Evolutionary conservation across 2,797 vertebrate species (phyloP).

Genomic region (Clarias pachynema): DNA sequence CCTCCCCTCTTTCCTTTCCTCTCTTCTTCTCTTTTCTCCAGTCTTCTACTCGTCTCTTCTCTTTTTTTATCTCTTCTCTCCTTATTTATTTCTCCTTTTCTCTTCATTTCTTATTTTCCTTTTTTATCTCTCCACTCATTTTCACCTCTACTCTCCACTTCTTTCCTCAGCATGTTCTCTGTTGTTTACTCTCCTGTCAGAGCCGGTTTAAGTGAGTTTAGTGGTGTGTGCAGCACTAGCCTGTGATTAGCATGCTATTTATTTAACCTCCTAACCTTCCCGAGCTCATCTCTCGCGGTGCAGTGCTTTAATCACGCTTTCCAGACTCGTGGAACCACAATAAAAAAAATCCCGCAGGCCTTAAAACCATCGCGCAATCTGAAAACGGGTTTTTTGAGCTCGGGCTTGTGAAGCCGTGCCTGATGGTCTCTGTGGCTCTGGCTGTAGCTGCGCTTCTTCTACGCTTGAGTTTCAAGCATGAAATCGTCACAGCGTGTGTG

Average conservation of each 20-base stretch:
- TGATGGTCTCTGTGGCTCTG: slow-evolving; percentile 22
- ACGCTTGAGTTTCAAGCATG: slow-evolving; percentile 15
- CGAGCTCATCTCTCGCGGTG: slow-evolving; percentile 40
- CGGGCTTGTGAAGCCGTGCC: slow-evolving; percentile 23
- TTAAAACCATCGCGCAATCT: slow-evolving; percentile 25
- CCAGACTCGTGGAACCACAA: slow-evolving; percentile 28
- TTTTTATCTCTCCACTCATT: not conserved
- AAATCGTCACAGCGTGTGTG: slow-evolving; percentile 23
- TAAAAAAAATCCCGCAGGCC: slow-evolving; percentile 44
- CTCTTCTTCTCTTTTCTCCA: not conserved
- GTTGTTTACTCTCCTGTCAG: slow-evolving; percentile 62
- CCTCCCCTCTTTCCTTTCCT: not conserved
- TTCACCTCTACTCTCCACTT: not conserved
- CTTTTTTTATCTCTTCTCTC: not conserved
- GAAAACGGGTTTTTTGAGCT: slow-evolving; percentile 26
- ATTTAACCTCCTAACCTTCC: slow-evolving; percentile 61
- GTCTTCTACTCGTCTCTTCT: not conserved
- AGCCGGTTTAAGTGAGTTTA: slow-evolving; percentile 61
- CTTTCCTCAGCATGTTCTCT: slow-evolving; percentile 7
- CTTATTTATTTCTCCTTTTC: not conserved
- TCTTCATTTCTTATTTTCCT: not conserved
- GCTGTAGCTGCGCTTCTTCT: not conserved
- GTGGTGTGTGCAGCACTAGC: slow-evolving; percentile 56
- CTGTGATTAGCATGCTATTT: slow-evolving; percentile 59
- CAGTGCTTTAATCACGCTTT: slow-evolving; percentile 37